These are phyloP conservation scores for Amphiprion percula DNA, from an alignment of 2,113 vertebrate species.

Conservation along the genomic window DNA sequence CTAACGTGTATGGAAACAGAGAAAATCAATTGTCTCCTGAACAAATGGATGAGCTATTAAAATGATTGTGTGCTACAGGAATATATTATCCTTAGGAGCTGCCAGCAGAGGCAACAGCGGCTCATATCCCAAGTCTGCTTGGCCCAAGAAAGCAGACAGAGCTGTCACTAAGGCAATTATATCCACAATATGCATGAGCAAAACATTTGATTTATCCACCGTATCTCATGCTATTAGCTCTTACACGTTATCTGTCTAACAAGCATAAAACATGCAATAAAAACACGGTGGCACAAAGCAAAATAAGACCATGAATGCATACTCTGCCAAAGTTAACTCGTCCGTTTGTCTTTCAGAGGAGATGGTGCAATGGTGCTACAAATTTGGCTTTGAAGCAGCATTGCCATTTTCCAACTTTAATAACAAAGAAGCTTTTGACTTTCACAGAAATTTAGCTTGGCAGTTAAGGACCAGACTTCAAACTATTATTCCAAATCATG, in stretches of 20 bases:
- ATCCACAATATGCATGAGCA: conserved; percentile 39
- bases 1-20: conserved; percentile 73
- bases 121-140: conserved; percentile 42
- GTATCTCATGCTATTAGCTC: conserved; percentile 37
- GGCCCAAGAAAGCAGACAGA: conserved; percentile 32
- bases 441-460: conserved; percentile 8
- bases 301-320: conserved; percentile 10
- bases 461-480: conserved; percentile 24
- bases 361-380: conserved; percentile 10
- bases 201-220: conserved; percentile 62
- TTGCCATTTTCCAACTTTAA: conserved; percentile 34
- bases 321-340: conserved; percentile 40
- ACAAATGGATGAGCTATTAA: conserved; percentile 78
- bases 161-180: conserved; percentile 61
- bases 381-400: conserved; percentile 26
- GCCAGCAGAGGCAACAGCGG: conserved; percentile 61
- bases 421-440: conserved; percentile 29
- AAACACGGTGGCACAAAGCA: conserved; percentile 1
- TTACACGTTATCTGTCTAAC: conserved; percentile 42
- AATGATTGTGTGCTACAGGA: conserved; percentile 70
- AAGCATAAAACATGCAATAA: conserved; percentile 43
- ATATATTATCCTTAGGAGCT: conserved; percentile 71
- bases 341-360: conserved; percentile 36
- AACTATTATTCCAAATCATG: conserved; percentile 41
- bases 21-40: conserved; percentile 80